A percentile compares a stretch with the other conserved stretches of the same genome.
Evolutionary conservation across 1,140 invertebrate genomes (phyloP).

Genomic region (Pseudomyrmex pallidus): DNA sequence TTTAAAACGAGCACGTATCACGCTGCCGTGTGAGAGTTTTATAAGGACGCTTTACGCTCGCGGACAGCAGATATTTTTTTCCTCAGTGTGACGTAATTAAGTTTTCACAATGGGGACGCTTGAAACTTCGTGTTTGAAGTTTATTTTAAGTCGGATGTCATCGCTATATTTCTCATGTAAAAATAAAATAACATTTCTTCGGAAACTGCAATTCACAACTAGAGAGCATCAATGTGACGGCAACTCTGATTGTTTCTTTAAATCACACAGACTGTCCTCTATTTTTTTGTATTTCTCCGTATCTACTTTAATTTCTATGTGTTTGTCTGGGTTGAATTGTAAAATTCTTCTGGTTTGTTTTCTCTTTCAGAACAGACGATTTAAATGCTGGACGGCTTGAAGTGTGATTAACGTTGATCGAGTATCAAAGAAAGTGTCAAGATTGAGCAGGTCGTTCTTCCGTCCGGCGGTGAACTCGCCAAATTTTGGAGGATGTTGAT

Average conservation of each 20-base stretch:
- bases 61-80: not conserved
- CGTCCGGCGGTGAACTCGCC: slow-evolving; percentile 74
- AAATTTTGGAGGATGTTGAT: slow-evolving; percentile 84
- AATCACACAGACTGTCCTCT: not conserved
- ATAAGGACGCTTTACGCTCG: not conserved
- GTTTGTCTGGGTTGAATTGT: not conserved
- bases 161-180: too few species aligned
- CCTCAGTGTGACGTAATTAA: too few species aligned
- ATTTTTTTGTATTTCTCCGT: not conserved
- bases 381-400: slow-evolving; percentile 76
- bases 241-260: not conserved
- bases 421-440: slow-evolving; percentile 70
- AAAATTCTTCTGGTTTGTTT: not conserved
- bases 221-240: not conserved
- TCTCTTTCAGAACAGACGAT: slow-evolving; percentile 14
- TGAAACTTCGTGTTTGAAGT: too few species aligned
- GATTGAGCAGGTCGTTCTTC: slow-evolving; percentile 73
- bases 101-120: too few species aligned
- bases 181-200: too few species aligned
- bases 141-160: too few species aligned
- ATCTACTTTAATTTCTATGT: not conserved
- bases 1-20: slow-evolving; percentile 7
- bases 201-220: too few species aligned
- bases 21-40: not conserved
- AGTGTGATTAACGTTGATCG: slow-evolving; percentile 65